Conservation (phyloP, 2,888 invertebrate genomes). For the Drosophila eohydei region DNA sequence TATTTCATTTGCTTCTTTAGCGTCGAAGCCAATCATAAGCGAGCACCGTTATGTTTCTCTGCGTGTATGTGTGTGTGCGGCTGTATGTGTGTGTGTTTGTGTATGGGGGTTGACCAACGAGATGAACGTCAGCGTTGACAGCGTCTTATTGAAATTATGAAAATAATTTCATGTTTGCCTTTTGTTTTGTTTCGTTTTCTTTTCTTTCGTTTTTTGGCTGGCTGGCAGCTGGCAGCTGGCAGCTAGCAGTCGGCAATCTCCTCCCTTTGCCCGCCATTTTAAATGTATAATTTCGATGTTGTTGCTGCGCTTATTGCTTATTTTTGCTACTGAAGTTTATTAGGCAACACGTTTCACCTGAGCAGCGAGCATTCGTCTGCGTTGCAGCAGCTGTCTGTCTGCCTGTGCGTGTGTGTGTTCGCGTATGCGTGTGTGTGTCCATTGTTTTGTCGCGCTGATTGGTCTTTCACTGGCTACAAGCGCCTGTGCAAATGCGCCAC, state of each 20-base stretch:
- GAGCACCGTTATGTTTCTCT: slow-evolving; percentile 64
- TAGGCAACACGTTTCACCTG: slow-evolving; percentile 69
- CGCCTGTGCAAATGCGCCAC: slow-evolving; percentile 36
- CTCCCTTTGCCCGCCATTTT: slow-evolving; percentile 73
- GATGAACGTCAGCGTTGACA: slow-evolving; percentile 70
- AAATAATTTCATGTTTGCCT: slow-evolving; percentile 68
- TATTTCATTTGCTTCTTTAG: slow-evolving; percentile 77
- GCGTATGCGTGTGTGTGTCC: slow-evolving; percentile 48
- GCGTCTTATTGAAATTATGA: slow-evolving; percentile 80
- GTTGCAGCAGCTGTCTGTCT: neutral
- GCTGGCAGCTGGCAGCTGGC: slow-evolving; percentile 20
- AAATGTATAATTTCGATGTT: slow-evolving; percentile 83
- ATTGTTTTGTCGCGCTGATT: slow-evolving; percentile 79
- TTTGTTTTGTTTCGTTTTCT: slow-evolving; percentile 20
- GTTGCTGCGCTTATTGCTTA: slow-evolving; percentile 44
- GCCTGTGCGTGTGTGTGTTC: slow-evolving; percentile 7
- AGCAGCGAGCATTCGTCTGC: slow-evolving; percentile 29
- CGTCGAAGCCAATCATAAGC: slow-evolving; percentile 83
- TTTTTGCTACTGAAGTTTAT: slow-evolving; percentile 59
- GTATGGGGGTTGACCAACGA: slow-evolving; percentile 69
- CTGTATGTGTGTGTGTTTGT: slow-evolving; percentile 22
- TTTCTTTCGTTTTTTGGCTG: slow-evolving; percentile 18
- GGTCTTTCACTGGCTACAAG: slow-evolving; percentile 65
- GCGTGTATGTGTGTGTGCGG: slow-evolving; percentile 21
- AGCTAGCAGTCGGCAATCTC: neutral